phyloP scores from a whole-genome alignment of 2,888 invertebrate species.

The Tenthredo notha region DNA sequence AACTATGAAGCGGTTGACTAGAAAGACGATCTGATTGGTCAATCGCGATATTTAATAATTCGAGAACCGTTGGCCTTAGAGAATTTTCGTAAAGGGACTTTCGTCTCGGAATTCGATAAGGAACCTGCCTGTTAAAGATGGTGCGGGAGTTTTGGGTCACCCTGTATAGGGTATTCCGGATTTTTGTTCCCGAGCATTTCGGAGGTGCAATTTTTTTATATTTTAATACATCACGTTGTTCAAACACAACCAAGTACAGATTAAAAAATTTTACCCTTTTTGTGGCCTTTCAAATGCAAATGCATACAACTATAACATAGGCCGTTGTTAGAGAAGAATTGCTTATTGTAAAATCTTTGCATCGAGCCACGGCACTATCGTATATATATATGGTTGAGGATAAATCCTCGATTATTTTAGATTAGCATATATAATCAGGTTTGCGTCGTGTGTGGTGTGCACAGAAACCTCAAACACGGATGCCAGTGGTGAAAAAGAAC shows the following conservation, averaged over 20 bases:
- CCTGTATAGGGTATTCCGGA: background rate
- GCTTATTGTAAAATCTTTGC: background rate
- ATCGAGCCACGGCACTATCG: background rate
- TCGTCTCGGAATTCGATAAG: too few species aligned
- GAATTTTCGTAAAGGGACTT: too few species aligned
- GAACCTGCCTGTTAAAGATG: too few species aligned
- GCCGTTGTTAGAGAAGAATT: background rate
- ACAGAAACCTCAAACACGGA: slow-evolving; percentile 1
- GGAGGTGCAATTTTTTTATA: background rate
- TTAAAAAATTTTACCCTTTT: background rate
- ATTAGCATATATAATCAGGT: background rate
- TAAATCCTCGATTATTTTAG: background rate
- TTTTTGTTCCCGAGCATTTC: background rate
- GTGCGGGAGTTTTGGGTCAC: too few species aligned
- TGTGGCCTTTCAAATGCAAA: background rate
- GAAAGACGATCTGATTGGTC: too few species aligned
- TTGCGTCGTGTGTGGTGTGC: background rate
- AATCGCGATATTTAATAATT: too few species aligned
- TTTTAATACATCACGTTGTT: background rate
- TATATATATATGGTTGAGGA: background rate
- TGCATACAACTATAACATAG: background rate
- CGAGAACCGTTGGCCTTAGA: too few species aligned
- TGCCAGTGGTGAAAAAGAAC: background rate
- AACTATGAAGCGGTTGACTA: too few species aligned
- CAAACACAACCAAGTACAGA: background rate